Percentiles rank a stretch among this genome's conserved stretches.
Evolutionary conservation across 2,797 vertebrate species (phyloP).

Genomic region (Hipposideros larvatus): DNA sequence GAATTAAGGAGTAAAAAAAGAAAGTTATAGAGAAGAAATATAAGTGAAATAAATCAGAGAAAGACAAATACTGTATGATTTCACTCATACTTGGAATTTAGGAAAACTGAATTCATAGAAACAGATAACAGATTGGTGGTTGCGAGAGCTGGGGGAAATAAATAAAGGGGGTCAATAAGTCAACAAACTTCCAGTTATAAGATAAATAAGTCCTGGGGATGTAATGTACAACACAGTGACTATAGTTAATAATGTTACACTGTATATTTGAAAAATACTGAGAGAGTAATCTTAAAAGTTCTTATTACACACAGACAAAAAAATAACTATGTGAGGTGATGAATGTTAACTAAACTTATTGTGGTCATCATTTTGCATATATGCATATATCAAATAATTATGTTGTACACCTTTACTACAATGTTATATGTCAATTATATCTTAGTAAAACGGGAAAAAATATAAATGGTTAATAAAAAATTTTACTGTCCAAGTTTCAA

Average conservation of each 20-base stretch:
- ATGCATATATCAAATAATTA: not conserved
- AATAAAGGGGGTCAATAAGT: not conserved
- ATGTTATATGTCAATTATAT: not conserved
- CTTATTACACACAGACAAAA: not conserved
- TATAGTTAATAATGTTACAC: not conserved
- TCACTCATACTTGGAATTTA: not conserved
- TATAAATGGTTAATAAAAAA: not conserved
- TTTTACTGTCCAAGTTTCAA: constrained; percentile 17
- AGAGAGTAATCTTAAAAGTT: not conserved
- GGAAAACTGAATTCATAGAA: not conserved
- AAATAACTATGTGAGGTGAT: not conserved
- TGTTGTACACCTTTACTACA: not conserved
- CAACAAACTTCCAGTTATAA: not conserved
- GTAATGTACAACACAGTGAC: not conserved
- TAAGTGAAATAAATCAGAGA: constrained; percentile 5
- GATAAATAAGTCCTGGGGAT: not conserved
- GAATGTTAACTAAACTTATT: not conserved
- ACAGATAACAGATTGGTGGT: not conserved
- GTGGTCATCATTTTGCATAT: not conserved
- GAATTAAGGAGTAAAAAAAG: not conserved
- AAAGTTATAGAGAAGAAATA: constrained; percentile 27
- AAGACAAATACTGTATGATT: not conserved
- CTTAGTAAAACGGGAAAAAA: not conserved
- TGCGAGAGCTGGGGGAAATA: not conserved
- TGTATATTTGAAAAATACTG: not conserved